Evolutionary conservation across 2,113 vertebrate genomes (phyloP), one percentile per base, ranked within the genome.

Genomic region (Neomonachus schauinslandi): DNA sequence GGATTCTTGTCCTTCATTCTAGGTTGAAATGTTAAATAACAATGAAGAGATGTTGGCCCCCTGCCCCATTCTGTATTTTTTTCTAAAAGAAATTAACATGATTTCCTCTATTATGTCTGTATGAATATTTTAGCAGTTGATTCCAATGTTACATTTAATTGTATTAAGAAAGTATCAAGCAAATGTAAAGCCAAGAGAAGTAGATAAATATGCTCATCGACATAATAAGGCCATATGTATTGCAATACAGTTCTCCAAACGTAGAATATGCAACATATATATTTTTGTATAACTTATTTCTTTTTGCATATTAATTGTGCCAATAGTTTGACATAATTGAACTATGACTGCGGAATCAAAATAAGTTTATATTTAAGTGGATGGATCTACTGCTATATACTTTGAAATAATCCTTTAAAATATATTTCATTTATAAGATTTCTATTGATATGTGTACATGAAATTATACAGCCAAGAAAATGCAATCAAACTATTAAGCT

Each of bases 101-200:
- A 12, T 42, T 88, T 81, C 42, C 5, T 95, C 24, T 84, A 79
- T 89, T 97, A 96, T 1, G 55, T 74, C 85, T 95, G 51, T 18
- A 94, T 65, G 90, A 97, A 46, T 72, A 26, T 95, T 84, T 98
- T 92, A 96, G 42, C 46, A 90, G 4, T 26, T 95, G 51, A 93
- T 94, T 97, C 63, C 96, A 86, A 89, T 31, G 74, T 36, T 77
- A 51, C 1, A 79, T 95, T 97, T 94, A 98, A 96, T 96, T 96
- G 16, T 72, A 51, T 86, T 39, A 83, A 69, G 39, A 94, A 97
- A 96, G 96, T 97, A 93, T 97, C 16, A 97, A 97, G 49, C 1
- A 98, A 97, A 87, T 91, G 1, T 59, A 98, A 95, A 24, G 12
- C 7, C 10, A 89, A 72, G 33, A 85, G 46, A 94, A 96, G 49